These are phyloP conservation scores for Sebastes flavidus DNA, from an alignment of 2,797 vertebrate genomes.

Conservation along the genomic window DNA sequence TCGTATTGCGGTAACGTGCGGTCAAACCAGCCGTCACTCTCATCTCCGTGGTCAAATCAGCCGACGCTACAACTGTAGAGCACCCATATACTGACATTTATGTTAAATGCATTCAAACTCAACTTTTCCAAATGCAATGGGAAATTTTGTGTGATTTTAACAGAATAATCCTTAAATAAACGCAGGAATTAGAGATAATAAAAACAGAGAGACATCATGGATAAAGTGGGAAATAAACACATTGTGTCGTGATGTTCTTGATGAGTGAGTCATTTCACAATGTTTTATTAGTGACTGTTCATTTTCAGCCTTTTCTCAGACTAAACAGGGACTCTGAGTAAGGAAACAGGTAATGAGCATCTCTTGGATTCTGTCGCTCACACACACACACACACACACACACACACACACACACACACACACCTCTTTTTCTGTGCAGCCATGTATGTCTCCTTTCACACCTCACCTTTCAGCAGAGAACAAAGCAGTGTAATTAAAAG, in stretches of 20 bases:
- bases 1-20: no score
- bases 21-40: no score
- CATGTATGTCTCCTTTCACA: conserved; percentile 5
- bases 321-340: not conserved
- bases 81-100: no score
- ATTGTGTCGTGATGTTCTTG: not conserved
- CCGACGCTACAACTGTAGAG: no score
- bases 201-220: not conserved
- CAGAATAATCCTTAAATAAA: not conserved
- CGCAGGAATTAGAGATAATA: not conserved
- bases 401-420: not conserved
- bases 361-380: not conserved
- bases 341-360: not conserved
- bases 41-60: no score
- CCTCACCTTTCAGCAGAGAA: conserved; percentile 21
- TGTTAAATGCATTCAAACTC: no score
- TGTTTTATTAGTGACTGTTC: not conserved
- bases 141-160: not conserved
- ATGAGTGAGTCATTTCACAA: not conserved
- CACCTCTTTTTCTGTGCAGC: not conserved
- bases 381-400: not conserved
- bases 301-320: not conserved
- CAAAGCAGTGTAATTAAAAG: conserved; percentile 34
- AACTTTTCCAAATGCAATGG: not conserved
- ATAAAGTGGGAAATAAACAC: not conserved